phyloP scores from a whole-genome alignment of 1,140 invertebrate genomes.

The Thalassaphorura encarpata region DNA sequence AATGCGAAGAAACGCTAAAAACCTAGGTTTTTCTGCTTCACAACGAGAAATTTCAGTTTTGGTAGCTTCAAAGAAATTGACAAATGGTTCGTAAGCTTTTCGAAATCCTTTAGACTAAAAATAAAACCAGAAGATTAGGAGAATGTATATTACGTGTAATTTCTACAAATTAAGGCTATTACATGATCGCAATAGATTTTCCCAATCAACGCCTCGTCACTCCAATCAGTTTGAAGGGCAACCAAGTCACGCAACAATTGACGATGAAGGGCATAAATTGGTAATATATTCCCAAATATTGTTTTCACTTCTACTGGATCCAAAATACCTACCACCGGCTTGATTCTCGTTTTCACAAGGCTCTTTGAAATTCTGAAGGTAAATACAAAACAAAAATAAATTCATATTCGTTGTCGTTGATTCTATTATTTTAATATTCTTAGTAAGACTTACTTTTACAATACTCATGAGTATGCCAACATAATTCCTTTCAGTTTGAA shows the following conservation, averaged over 20 bases:
- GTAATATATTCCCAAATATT: constrained; percentile 91
- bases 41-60: constrained; percentile 84
- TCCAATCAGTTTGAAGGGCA: constrained; percentile 60
- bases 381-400: constrained; percentile 17
- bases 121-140: constrained; percentile 4
- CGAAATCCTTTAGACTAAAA: constrained; percentile 51
- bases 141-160: neutral
- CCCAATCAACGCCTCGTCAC: constrained; percentile 73
- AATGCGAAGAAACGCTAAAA: constrained; percentile 97
- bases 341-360: constrained; percentile 73
- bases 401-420: no score
- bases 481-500: constrained; percentile 95
- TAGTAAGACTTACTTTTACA: constrained; percentile 63
- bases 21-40: constrained; percentile 82
- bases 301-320: constrained; percentile 87
- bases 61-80: constrained; percentile 95
- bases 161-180: constrained; percentile 31
- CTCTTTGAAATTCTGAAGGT: constrained; percentile 76
- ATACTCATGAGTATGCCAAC: constrained; percentile 88
- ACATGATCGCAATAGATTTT: constrained; percentile 75
- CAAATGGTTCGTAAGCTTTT: constrained; percentile 92
- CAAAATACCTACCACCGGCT: constrained; percentile 61
- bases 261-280: constrained; percentile 84
- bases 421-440: no score
- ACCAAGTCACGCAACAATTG: constrained; percentile 69